Percentiles rank a stretch among this genome's conserved stretches.
Evolutionary conservation across 2,797 vertebrate species (phyloP).

Genomic region (Paguma larvata): DNA sequence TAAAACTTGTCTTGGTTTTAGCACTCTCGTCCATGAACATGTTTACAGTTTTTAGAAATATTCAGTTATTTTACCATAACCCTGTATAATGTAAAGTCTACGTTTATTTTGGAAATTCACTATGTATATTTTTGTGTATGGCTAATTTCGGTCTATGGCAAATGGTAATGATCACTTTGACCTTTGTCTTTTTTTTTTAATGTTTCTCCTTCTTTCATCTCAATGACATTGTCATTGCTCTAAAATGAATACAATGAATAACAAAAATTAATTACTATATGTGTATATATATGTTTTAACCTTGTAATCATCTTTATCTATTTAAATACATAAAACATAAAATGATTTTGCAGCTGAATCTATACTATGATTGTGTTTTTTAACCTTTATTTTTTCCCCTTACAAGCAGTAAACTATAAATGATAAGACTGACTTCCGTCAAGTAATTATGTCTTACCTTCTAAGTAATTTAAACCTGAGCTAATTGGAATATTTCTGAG

Average conservation of each 20-base stretch:
- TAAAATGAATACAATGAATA: constrained; percentile 49
- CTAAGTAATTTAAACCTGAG: not conserved
- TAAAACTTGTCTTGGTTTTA: constrained; percentile 29
- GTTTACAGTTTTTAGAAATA: not conserved
- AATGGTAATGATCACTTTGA: not conserved
- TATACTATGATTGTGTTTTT: not conserved
- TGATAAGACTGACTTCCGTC: not conserved
- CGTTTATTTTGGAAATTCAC: constrained; percentile 26
- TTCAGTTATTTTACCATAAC: not conserved
- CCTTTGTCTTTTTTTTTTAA: not conserved
- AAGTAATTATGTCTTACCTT: not conserved
- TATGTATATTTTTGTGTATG: not conserved
- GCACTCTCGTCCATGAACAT: not conserved
- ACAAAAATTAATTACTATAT: too few relatives aligned
- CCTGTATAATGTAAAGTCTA: not conserved
- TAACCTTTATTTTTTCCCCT: not conserved
- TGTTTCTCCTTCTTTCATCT: constrained; percentile 67
- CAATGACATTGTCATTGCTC: constrained; percentile 41
- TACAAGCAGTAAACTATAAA: not conserved
- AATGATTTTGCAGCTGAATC: not conserved
- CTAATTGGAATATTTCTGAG: constrained; percentile 6
- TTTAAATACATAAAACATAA: not conserved
- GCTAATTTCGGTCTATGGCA: not conserved
- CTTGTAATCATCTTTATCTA: not conserved
- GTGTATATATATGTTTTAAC: not conserved